Percentiles rank a stretch among this genome's conserved stretches.
These are phyloP conservation scores for Melanocharis versteri DNA, from an alignment of 2,113 vertebrate species.

Conservation along the genomic window DNA sequence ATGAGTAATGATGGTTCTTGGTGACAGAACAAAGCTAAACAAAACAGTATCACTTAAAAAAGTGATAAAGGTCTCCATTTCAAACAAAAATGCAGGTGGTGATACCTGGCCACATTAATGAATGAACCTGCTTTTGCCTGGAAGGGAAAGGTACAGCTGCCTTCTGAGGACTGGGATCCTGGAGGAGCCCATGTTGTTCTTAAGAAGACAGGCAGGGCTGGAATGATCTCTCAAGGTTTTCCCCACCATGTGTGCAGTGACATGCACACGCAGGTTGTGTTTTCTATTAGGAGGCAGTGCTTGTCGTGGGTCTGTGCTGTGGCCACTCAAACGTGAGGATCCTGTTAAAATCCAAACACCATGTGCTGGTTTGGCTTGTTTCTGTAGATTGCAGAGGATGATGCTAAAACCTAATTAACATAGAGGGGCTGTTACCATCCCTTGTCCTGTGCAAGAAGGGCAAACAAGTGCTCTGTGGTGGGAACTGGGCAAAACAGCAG, in stretches of 20 bases:
- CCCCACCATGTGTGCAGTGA: not conserved
- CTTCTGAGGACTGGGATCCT: not conserved
- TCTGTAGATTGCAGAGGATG: not conserved
- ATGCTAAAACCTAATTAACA: not conserved
- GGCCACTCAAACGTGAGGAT: not conserved
- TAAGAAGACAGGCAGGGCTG: not conserved
- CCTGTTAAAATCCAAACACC: not conserved
- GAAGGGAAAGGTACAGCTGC: not conserved
- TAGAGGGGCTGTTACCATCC: not conserved
- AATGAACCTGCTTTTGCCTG: not conserved
- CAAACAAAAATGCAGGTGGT: not conserved
- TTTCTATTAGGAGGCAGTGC: not conserved
- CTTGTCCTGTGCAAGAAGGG: not conserved
- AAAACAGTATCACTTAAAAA: accelerated
- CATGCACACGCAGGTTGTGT: not conserved
- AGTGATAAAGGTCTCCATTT: not conserved
- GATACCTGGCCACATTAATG: not conserved
- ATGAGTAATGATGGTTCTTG: not conserved
- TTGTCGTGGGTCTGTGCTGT: not conserved
- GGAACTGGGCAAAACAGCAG: not conserved
- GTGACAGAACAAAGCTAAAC: not conserved
- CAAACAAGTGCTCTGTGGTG: not conserved
- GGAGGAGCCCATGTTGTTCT: not conserved
- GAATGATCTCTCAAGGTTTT: not conserved
- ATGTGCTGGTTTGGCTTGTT: not conserved